Conservation (phyloP, 2,113 vertebrate species). For the Grus americana region DNA sequence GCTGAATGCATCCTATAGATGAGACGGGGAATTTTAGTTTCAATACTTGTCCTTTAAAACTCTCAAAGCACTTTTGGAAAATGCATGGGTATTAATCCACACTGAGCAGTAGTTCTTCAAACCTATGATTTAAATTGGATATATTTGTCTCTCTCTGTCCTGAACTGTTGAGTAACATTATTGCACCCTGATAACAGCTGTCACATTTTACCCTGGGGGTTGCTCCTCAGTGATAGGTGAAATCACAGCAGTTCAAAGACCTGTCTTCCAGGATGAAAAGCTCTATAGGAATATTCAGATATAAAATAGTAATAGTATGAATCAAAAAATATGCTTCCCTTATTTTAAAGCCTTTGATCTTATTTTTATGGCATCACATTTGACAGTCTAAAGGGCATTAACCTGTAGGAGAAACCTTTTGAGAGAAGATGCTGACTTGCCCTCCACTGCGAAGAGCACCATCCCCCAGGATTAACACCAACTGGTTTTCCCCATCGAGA, state of each 20-base stretch:
- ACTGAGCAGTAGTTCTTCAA: constrained; percentile 44
- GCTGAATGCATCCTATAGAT: background rate
- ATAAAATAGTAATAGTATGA: constrained; percentile 67
- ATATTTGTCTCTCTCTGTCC: constrained; percentile 63
- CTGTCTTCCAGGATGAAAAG: constrained; percentile 58
- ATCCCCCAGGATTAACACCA: background rate
- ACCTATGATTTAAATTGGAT: constrained; percentile 46
- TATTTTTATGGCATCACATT: constrained; percentile 44
- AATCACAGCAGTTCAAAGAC: constrained; percentile 61
- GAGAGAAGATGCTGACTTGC: constrained; percentile 19
- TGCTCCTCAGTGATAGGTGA: constrained; percentile 56
- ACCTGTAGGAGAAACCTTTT: constrained; percentile 38
- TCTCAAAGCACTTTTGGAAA: constrained; percentile 44
- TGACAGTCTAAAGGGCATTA: constrained; percentile 61
- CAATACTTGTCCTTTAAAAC: constrained; percentile 13
- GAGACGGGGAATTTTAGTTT: background rate
- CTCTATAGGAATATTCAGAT: constrained; percentile 58
- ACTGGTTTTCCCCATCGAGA: background rate
- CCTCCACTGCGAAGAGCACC: background rate
- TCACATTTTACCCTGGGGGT: constrained; percentile 52
- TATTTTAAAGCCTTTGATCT: constrained; percentile 56
- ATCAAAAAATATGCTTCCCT: constrained; percentile 53
- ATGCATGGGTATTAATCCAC: constrained; percentile 41
- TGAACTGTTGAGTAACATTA: constrained; percentile 56
- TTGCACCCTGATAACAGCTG: constrained; percentile 61